Percentiles rank a stretch among this genome's conserved stretches.
These are phyloP conservation scores for Drosophila kanapiae DNA, from an alignment of 1,140 invertebrate genomes.

Conservation along the genomic window DNA sequence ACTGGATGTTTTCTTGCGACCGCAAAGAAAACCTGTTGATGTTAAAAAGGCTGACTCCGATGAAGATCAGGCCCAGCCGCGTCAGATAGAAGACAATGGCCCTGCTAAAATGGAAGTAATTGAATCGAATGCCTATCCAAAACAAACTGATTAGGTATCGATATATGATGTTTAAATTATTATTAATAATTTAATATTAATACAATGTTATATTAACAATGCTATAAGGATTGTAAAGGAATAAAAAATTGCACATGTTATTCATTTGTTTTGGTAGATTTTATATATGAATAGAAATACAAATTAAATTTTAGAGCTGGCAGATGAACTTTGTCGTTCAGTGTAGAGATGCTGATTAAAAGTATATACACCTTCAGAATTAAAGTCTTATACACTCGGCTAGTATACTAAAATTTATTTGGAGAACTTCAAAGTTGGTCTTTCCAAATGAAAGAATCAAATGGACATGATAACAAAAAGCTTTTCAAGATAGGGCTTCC, in stretches of 20 bases:
- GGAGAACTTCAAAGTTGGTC: neutral
- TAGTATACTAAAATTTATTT: neutral
- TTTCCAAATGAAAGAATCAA: neutral
- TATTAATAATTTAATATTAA: too few relatives aligned
- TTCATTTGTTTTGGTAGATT: too few relatives aligned
- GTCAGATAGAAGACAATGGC: neutral
- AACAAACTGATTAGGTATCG: neutral
- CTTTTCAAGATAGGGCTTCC: neutral
- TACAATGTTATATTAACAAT: too few relatives aligned
- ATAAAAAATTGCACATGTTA: too few relatives aligned
- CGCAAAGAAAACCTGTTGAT: neutral
- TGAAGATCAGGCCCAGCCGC: neutral
- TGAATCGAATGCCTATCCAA: neutral
- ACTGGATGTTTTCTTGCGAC: slow-evolving; percentile 16
- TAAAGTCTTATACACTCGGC: neutral
- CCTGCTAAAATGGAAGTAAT: neutral
- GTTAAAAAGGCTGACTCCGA: neutral
- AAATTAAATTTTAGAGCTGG: too few relatives aligned
- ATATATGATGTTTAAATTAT: too few relatives aligned
- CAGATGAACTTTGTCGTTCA: too few relatives aligned
- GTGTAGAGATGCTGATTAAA: neutral
- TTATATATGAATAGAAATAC: too few relatives aligned
- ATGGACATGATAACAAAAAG: neutral
- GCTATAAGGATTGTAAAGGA: too few relatives aligned
- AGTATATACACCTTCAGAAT: neutral